These are phyloP conservation scores for Zosterops lateralis DNA, from an alignment of 2,113 vertebrate species.

Conservation along the genomic window DNA sequence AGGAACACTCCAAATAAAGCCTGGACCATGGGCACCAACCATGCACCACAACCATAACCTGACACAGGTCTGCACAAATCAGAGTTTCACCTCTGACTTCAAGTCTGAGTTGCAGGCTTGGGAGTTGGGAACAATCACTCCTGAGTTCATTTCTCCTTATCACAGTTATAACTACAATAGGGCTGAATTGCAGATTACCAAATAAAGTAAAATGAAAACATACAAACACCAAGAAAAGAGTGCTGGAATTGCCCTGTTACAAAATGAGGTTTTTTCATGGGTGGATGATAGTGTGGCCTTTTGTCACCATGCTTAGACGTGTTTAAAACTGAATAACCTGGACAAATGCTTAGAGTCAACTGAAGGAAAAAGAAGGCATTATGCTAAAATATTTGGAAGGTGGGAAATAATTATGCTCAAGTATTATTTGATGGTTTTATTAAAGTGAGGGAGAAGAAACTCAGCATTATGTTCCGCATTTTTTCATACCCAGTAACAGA, in stretches of 20 bases:
- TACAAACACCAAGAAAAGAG: not conserved
- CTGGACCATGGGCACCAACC: not conserved
- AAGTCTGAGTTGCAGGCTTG: not conserved
- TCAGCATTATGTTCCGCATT: not conserved
- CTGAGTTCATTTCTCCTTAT: not conserved
- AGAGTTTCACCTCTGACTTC: not conserved
- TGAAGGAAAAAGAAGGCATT: not conserved
- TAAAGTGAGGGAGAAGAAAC: not conserved
- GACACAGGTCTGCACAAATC: not conserved
- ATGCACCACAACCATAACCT: not conserved
- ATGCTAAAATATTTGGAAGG: not conserved
- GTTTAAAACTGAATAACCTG: not conserved
- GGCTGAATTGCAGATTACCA: not conserved
- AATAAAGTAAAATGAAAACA: not conserved
- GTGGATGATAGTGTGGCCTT: not conserved
- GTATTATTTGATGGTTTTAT: not conserved
- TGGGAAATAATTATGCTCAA: not conserved
- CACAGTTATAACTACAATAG: not conserved
- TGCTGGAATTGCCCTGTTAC: not conserved
- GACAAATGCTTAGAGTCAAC: not conserved
- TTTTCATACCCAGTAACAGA: not conserved
- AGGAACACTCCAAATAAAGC: accelerated
- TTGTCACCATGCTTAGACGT: not conserved
- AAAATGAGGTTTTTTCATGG: not conserved
- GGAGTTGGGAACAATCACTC: not conserved